These are phyloP conservation scores for Dryadula phaetusa DNA, from an alignment of 2,888 invertebrate genomes.

Conservation along the genomic window DNA sequence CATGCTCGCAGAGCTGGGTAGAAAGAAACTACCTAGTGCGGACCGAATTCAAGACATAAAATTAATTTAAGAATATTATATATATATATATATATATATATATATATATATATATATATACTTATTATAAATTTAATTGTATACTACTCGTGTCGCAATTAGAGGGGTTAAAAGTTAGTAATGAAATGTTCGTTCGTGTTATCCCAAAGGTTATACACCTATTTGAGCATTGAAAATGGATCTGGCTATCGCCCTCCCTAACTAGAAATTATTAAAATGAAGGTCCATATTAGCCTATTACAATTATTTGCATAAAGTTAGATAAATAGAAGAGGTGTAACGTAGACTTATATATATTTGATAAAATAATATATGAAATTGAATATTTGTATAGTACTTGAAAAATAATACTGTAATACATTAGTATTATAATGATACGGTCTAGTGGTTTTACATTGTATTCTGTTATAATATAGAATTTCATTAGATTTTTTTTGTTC, in stretches of 20 bases:
- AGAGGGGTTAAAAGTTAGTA: conserved; percentile 38
- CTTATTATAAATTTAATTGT: conserved; percentile 12
- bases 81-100: too few species aligned
- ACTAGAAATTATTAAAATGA: conserved; percentile 44
- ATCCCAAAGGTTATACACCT: conserved; percentile 36
- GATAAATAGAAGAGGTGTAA: conserved; percentile 29
- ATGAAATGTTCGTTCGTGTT: conserved; percentile 32
- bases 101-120: too few species aligned
- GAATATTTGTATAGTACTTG: background rate
- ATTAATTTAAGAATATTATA: too few species aligned
- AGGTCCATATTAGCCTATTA: conserved; percentile 37
- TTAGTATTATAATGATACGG: too few species aligned
- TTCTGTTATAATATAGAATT: too few species aligned
- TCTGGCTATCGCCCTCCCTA: conserved; percentile 34
- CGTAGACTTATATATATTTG: conserved; percentile 23
- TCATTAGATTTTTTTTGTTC: too few species aligned
- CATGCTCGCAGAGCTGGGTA: too few species aligned
- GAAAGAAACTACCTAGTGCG: too few species aligned
- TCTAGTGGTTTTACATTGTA: too few species aligned
- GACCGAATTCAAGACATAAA: too few species aligned
- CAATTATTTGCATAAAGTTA: conserved; percentile 38
- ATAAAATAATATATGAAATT: background rate
- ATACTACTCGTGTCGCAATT: conserved; percentile 22
- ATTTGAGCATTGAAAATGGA: conserved; percentile 37
- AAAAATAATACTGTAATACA: background rate